These are phyloP conservation scores for Eucera pruinosa DNA, from an alignment of 2,888 invertebrate species.

Conservation along the genomic window DNA sequence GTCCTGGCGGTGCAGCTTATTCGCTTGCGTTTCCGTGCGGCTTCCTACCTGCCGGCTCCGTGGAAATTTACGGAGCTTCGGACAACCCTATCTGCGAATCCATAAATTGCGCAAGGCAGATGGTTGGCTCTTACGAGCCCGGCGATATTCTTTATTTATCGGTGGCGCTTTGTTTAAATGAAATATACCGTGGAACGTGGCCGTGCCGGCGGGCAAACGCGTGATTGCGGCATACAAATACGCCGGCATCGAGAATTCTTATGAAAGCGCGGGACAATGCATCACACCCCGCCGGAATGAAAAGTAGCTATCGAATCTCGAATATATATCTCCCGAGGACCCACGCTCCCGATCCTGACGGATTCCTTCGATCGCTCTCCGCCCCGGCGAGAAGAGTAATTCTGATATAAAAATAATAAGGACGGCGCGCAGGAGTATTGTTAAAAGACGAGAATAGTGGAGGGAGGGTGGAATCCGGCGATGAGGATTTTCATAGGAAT, in stretches of 20 bases:
- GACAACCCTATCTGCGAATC: slow-evolving; percentile 27
- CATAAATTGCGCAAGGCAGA: slow-evolving; percentile 29
- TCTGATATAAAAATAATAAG: too few relatives aligned
- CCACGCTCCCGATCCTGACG: too few relatives aligned
- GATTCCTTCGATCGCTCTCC: too few relatives aligned
- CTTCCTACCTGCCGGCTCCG: not conserved
- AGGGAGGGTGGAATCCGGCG: too few relatives aligned
- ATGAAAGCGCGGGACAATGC: not conserved
- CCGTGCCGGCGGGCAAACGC: not conserved
- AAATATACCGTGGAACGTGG: not conserved
- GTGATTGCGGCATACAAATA: not conserved
- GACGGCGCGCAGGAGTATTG: too few relatives aligned
- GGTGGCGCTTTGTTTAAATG: slow-evolving; percentile 9
- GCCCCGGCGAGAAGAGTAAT: too few relatives aligned
- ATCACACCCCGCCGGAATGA: not conserved
- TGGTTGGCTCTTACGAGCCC: not conserved
- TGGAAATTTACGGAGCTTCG: slow-evolving; percentile 29
- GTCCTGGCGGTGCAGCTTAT: slow-evolving; percentile 42
- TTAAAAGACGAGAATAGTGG: too few relatives aligned
- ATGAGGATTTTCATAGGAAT: slow-evolving; percentile 40
- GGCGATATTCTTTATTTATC: slow-evolving; percentile 30
- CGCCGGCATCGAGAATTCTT: not conserved
- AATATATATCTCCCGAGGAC: too few relatives aligned
- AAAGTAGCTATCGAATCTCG: slow-evolving; percentile 3
- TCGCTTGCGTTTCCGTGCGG: slow-evolving; percentile 27